Conservation (phyloP, 2,797 vertebrate species). For the Orestias chungarensis region DNA sequence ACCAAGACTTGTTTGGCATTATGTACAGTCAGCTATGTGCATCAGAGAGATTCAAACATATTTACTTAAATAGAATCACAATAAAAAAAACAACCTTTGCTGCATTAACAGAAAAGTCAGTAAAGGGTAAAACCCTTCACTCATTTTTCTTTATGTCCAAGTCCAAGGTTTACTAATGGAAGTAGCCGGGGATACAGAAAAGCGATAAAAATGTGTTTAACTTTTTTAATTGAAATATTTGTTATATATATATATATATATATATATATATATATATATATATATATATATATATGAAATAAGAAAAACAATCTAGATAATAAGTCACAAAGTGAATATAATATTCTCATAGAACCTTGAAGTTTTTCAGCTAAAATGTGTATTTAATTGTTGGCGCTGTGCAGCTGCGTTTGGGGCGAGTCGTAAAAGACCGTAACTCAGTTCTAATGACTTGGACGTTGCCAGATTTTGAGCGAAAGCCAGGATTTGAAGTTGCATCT, state of each 20-base stretch:
- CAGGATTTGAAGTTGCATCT: conserved; percentile 73
- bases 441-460: conserved; percentile 80
- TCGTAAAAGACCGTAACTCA: conserved; percentile 71
- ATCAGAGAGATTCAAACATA: conserved; percentile 10
- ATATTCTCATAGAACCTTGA: conserved; percentile 12
- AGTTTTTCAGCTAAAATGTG: conserved; percentile 69
- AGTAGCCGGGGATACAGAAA: neutral
- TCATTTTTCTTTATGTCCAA: conserved; percentile 5
- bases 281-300: conserved; percentile 1
- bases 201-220: neutral
- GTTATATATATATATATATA: neutral
- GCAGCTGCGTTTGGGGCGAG: conserved; percentile 80
- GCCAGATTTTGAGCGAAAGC: conserved; percentile 77
- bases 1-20: conserved; percentile 21
- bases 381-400: conserved; percentile 80
- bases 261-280: no score
- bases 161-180: neutral
- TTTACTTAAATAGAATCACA: conserved; percentile 15
- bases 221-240: conserved; percentile 11
- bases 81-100: conserved; percentile 27
- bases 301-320: conserved; percentile 12
- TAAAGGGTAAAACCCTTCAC: conserved; percentile 28
- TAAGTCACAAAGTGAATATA: conserved; percentile 48
- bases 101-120: conserved; percentile 13
- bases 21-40: conserved; percentile 12